phyloP scores from a whole-genome alignment of 2,888 invertebrate genomes.

The Sinelater perroti region DNA sequence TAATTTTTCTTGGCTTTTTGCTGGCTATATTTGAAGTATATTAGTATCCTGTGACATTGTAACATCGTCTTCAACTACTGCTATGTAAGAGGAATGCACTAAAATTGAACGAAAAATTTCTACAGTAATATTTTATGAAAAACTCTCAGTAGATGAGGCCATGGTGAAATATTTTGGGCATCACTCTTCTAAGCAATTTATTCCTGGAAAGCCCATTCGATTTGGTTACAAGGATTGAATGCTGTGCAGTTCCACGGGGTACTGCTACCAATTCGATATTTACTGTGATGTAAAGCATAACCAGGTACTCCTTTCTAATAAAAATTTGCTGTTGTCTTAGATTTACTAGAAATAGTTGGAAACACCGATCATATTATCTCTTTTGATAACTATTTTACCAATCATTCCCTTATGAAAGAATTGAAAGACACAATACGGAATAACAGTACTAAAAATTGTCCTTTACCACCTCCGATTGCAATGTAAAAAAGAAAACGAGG shows the following conservation, averaged over 20 bases:
- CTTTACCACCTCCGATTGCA: constrained; percentile 5
- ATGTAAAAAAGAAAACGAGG: constrained; percentile 25
- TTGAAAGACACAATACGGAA: constrained; percentile 22
- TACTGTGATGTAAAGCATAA: constrained; percentile 39
- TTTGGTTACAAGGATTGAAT: constrained; percentile 50
- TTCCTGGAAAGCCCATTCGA: constrained; percentile 46
- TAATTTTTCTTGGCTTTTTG: too few species aligned
- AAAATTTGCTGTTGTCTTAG: constrained; percentile 41
- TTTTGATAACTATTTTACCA: constrained; percentile 42
- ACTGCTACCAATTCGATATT: constrained; percentile 44
- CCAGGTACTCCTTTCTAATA: constrained; percentile 36
- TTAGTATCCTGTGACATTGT: too few species aligned
- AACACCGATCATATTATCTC: constrained; percentile 24
- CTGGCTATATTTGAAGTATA: too few species aligned
- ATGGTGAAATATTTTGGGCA: constrained; percentile 44
- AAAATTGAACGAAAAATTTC: too few species aligned
- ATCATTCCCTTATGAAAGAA: constrained; percentile 25
- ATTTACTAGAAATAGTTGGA: constrained; percentile 30
- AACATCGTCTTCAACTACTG: too few species aligned
- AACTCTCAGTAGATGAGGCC: constrained; percentile 43
- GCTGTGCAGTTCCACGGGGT: constrained; percentile 43
- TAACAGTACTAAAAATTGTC: constrained; percentile 34
- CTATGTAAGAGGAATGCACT: too few species aligned
- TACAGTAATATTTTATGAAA: constrained; percentile 41
- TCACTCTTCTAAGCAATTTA: constrained; percentile 45